Evolutionary conservation across 2,888 invertebrate genomes (phyloP), one percentile per base, ranked within the genome.

Genomic region (Carterocephalus palaemon): DNA sequence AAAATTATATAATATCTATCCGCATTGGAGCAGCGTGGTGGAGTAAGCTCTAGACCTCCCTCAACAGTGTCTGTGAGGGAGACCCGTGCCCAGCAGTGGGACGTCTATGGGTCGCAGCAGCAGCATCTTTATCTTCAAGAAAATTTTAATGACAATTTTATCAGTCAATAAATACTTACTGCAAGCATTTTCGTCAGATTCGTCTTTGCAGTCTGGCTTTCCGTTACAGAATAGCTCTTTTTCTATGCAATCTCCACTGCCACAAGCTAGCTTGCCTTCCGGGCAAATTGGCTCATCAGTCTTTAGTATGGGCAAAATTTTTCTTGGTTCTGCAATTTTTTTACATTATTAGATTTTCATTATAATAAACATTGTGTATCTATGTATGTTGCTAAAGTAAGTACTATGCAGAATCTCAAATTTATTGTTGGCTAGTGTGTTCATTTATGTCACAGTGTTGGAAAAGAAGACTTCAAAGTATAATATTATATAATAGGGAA

Each of bases 131-230:
- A n/a, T n/a, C n/a, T n/a, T n/a, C n/a, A n/a, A n/a, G n/a, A 10
- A 5, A 19, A 33, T 7, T 4, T 33, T 19, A 17, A 33, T 19
- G n/a, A 22, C 20, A 5, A 20, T 5, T 20, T 5, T 20, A 7
- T 5, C n/a, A 20, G 20, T 20, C 2, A 7, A 7, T 20, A n/a
- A n/a, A 4, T 12, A 94, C 96, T 93, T 89, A 96, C 96, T 93
- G 90, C 97, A 97, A 56, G 96, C 95, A 66, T 97, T 97, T 86
- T 97, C 97, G 71, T 97, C 97, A 39, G 96, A 97, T 72, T 96
- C 96, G 71, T 97, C 97, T 69, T 95, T 93, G 87, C 97, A 97
- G 73, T 97, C 96, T 38, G 93, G 90, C 79, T 95, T 95, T 67
- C 95, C 96, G 70, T 97, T 96, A 82, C 97, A 97, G 90, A 97